Base-by-base conservation (phyloP, 2,797 vertebrate species). In the Caiman crocodilus region DNA sequence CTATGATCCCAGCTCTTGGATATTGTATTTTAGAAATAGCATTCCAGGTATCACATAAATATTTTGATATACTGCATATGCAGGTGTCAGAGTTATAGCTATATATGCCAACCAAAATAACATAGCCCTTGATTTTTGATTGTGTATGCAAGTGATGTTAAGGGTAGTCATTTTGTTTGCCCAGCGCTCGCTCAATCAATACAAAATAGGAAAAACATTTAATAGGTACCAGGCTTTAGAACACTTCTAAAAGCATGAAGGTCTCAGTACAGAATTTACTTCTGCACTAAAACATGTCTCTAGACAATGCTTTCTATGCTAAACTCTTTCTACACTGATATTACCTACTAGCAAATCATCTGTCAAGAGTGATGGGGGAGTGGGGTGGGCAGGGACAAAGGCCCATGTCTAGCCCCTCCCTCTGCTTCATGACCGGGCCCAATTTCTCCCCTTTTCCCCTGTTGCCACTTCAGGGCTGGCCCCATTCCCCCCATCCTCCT, bases 71-170 rank as follows among this genome's bases (percentile, higher is more conserved):
- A 42, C 42, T 42, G 14, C 1, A 1, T 28, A 59, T 8, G 55
- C 23, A 26, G 65, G 26, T 56, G 6, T 21, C 20, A 82, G 58
- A 85, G 63, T 60, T 85, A 85, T 76, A 88, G 84, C 61, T 85
- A 61, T 30, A 35, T 59, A 14, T 65, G 35, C 50, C 65, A 87
- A 50, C 14, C 0, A 0, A 4, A 7, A 15, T 63, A 35, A 4
- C 63, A n/a, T 15, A 26, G 25, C 84, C 2, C 28, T 1, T 30
- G 5, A 10, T 8, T 23, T 4, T 35, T 2, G 2, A 0, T 12
- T 12, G 42, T 6, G 42, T 42, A 42, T 42, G 42, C 42, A 42
- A 42, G 10, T 42, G 42, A 10, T 42, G 9, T 42, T 42, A 42
- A 42, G 42, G 42, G 9, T 42, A 42, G 42, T 10, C 9, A 10